Percentiles rank a stretch among this genome's conserved stretches.
phyloP scores from a whole-genome alignment of 2,113 vertebrate genomes.

The Scomber scombrus region DNA sequence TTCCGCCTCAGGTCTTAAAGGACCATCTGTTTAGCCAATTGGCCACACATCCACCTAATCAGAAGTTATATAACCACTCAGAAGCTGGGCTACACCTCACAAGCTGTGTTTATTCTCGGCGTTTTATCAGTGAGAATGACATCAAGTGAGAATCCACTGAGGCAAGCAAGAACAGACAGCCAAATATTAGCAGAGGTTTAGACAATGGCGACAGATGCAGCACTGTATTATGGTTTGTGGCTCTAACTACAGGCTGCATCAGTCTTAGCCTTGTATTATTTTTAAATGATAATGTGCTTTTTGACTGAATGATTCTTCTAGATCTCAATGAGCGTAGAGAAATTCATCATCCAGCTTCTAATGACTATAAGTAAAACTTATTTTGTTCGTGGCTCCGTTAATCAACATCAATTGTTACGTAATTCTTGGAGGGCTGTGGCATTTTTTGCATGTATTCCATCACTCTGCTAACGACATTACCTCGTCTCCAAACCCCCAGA shows the following conservation, averaged over 20 bases:
- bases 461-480: constrained; percentile 45
- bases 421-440: neutral
- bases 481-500: constrained; percentile 81
- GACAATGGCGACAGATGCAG: neutral
- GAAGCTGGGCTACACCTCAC: neutral
- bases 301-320: neutral
- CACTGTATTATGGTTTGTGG: neutral
- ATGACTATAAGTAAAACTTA: neutral
- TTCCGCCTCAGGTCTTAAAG: neutral
- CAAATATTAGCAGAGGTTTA: neutral
- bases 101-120: neutral
- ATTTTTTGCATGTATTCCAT: constrained; percentile 34
- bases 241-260: neutral
- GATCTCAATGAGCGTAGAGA: neutral
- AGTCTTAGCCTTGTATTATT: neutral
- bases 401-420: neutral
- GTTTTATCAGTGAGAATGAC: neutral
- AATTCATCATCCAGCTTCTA: neutral
- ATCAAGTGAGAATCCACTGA: neutral
- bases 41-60: neutral
- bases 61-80: neutral
- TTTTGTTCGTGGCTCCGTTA: neutral
- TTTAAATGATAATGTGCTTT: neutral
- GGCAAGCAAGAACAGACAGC: neutral
- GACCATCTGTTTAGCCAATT: neutral